Evolutionary conservation across 2,113 vertebrate species (phyloP), one percentile per base, ranked within the genome.

Genomic region (Coryphaenoides rupestris): DNA sequence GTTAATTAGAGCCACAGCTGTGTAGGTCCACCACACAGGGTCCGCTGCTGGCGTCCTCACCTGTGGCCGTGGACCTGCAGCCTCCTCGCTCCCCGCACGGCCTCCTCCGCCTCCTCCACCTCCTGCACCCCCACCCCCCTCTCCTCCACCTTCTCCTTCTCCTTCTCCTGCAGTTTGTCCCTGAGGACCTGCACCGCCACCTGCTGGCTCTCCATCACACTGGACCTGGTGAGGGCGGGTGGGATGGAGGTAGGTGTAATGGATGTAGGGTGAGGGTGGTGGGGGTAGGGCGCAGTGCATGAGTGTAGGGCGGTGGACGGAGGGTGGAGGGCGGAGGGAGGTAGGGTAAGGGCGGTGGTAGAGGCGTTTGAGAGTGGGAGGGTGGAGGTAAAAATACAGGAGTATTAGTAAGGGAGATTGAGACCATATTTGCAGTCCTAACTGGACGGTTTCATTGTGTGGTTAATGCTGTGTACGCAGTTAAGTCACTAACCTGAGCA

Each of bases 41-140:
- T n/a, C 45, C 22, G 21, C n/a, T 46, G 33, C 33, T 10, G 33
- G 23, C 23, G 15, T 21, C 21, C 70, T n/a, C 71, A 95, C 94
- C 92, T 89, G 76, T 92, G 91, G 61, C 78, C 84, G 23, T 89
- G 87, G 0, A 79, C 86, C 69, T 93, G 91, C 33, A 88, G 88
- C 53, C 74, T 84, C 65, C 65, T 81, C 22, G 91, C 83, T 61
- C 85, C 83, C 40, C 73, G 84, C 14, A 82, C 52, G 0, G 73
- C 84, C 63, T 82, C 84, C 21, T 90, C 90, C 1, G 81, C 68
- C 72, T 89, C 81, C 0, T 90, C 90, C 1, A 81, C 68, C 72
- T 89, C 81, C n/a, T n/a, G n/a, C n/a, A n/a, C n/a, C n/a, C n/a
- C n/a, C n/a, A n/a, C n/a, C n/a, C n/a, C n/a, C n/a, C n/a, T n/a